Conservation (phyloP, 2,797 vertebrate species). For the Cynodonichthys magdalenae region DNA sequence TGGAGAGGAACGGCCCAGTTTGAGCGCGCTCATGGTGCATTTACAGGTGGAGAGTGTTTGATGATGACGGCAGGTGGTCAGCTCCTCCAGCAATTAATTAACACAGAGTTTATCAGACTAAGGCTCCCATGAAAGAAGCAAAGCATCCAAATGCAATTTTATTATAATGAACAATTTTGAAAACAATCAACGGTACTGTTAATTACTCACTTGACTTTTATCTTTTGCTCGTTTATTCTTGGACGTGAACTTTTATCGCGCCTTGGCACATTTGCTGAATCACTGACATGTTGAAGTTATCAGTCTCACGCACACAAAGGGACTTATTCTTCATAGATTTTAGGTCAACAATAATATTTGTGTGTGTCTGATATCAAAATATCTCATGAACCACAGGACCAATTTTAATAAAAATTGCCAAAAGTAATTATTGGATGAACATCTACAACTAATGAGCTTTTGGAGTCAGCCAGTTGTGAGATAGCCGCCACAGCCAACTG, state of each 20-base stretch:
- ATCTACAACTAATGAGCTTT: too few species aligned
- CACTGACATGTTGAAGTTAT: slow-evolving; percentile 24
- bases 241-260: slow-evolving; percentile 11
- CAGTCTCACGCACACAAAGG: slow-evolving; percentile 12
- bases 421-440: too few species aligned
- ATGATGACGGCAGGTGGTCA: slow-evolving; percentile 67
- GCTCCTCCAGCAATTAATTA: slow-evolving; percentile 65
- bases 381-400: too few species aligned
- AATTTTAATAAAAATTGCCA: too few species aligned
- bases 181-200: slow-evolving; percentile 41
- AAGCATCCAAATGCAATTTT: slow-evolving; percentile 26
- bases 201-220: slow-evolving; percentile 38
- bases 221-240: slow-evolving; percentile 29
- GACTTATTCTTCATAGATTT: slow-evolving; percentile 21
- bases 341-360: not conserved
- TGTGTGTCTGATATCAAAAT: too few species aligned
- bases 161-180: slow-evolving; percentile 21
- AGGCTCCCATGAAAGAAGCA: slow-evolving; percentile 36
- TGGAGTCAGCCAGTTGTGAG: too few species aligned
- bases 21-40: slow-evolving; percentile 15
- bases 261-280: slow-evolving; percentile 22
- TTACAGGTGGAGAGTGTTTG: slow-evolving; percentile 53
- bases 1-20: slow-evolving; percentile 23
- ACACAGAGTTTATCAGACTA: slow-evolving; percentile 50
- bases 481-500: too few species aligned